Conservation (phyloP, 2,113 vertebrate genomes). For the Vidua chalybeata region DNA sequence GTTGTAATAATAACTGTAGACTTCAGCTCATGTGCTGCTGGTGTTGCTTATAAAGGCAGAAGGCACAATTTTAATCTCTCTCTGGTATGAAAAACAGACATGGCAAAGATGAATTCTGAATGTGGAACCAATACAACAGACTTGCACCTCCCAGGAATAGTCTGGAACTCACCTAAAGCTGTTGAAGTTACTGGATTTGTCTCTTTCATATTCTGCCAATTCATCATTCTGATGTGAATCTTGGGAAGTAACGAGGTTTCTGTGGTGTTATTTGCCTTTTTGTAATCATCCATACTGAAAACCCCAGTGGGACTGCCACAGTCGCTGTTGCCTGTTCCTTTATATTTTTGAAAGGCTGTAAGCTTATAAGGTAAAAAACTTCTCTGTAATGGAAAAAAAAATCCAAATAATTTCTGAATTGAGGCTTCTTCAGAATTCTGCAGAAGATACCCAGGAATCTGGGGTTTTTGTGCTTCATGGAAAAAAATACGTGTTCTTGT, state of each 20-base stretch:
- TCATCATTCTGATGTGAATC: background rate
- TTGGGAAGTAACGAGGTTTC: background rate
- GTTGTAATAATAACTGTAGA: background rate
- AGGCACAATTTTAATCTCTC: background rate
- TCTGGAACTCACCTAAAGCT: background rate
- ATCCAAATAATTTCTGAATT: background rate
- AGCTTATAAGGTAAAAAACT: background rate
- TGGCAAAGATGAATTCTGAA: background rate
- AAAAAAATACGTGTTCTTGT: background rate
- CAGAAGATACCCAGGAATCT: background rate
- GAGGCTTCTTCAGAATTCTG: background rate
- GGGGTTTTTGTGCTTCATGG: background rate
- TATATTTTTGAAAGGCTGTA: background rate
- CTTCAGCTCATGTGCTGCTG: background rate
- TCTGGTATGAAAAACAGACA: background rate
- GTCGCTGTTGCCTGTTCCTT: background rate
- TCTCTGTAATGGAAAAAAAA: background rate
- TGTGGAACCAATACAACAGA: background rate
- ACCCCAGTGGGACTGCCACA: background rate
- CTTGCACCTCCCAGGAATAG: background rate
- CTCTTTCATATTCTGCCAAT: background rate
- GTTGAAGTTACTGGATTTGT: background rate
- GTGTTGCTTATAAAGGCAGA: background rate
- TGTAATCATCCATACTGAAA: background rate
- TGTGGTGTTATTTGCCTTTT: background rate